Evolutionary conservation across 2,797 vertebrate genomes (phyloP).

Genomic region (Rhinella marina): DNA sequence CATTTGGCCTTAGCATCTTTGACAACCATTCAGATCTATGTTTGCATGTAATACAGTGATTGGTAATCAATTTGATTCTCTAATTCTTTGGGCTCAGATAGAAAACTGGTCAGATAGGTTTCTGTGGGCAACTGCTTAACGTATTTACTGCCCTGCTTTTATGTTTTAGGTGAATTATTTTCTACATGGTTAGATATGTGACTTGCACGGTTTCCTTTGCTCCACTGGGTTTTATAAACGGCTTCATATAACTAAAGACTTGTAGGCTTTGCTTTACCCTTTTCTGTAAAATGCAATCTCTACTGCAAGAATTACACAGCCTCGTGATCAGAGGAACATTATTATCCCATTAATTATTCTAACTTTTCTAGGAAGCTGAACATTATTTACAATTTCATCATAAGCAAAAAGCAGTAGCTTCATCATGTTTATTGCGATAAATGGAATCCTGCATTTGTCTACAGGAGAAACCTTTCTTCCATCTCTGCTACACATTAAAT

Average conservation of each 20-base stretch:
- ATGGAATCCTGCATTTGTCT: constrained; percentile 1
- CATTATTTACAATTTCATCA: constrained; percentile 70
- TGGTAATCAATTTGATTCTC: too few species aligned
- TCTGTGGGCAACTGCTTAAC: not conserved
- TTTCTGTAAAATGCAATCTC: too few species aligned
- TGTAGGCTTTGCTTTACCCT: constrained; percentile 2
- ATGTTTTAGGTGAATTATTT: not conserved
- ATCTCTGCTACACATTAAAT: constrained; percentile 14
- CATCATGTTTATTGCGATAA: not conserved
- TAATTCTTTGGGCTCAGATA: not conserved
- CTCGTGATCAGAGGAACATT: constrained; percentile 28
- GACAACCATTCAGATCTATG: too few species aligned
- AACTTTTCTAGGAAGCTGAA: constrained; percentile 61
- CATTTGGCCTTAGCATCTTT: too few species aligned
- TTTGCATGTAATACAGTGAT: too few species aligned
- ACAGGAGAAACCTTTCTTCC: constrained; percentile 17
- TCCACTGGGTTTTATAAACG: not conserved
- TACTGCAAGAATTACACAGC: not conserved
- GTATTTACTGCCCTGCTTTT: not conserved
- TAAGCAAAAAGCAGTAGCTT: constrained; percentile 59
- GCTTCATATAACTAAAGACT: not conserved
- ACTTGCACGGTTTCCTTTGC: not conserved
- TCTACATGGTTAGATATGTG: constrained; percentile 2
- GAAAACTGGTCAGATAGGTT: not conserved
- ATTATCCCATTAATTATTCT: constrained; percentile 28